These are phyloP conservation scores for Ceratosolen fusciceps DNA, from an alignment of 1,140 invertebrate genomes.

Conservation along the genomic window DNA sequence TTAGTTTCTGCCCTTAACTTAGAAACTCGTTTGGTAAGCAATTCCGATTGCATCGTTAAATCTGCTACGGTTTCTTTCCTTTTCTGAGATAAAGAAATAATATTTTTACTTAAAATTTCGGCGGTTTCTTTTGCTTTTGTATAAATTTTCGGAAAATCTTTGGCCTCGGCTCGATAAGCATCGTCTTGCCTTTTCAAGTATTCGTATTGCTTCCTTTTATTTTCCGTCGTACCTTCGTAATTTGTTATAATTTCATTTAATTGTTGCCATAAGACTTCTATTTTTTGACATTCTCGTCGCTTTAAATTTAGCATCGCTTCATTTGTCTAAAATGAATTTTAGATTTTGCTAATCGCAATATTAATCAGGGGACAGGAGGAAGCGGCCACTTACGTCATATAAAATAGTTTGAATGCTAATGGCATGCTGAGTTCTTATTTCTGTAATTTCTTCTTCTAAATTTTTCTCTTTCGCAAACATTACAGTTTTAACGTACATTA, in stretches of 20 bases:
- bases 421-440: slow-evolving; percentile 59
- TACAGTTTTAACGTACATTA: slow-evolving; percentile 57
- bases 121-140: slow-evolving; percentile 55
- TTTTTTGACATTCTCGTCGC: slow-evolving; percentile 51
- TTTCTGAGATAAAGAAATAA: slow-evolving; percentile 51
- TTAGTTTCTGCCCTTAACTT: slow-evolving; percentile 58
- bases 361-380: background rate
- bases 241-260: slow-evolving; percentile 57
- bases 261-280: slow-evolving; percentile 58
- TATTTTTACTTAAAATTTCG: slow-evolving; percentile 58
- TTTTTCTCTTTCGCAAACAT: slow-evolving; percentile 54
- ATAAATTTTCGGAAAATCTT: slow-evolving; percentile 57
- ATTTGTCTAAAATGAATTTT: slow-evolving; percentile 55
- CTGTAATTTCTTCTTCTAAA: slow-evolving; percentile 54
- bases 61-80: slow-evolving; percentile 54
- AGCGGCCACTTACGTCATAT: slow-evolving; percentile 62
- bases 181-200: slow-evolving; percentile 65
- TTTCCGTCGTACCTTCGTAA: slow-evolving; percentile 60
- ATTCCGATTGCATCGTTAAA: slow-evolving; percentile 53
- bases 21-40: slow-evolving; percentile 53
- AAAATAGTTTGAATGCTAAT: slow-evolving; percentile 59
- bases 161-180: slow-evolving; percentile 50
- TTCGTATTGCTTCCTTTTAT: slow-evolving; percentile 66
- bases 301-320: slow-evolving; percentile 55
- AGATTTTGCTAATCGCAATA: background rate